Conservation (phyloP, 2,888 invertebrate species). For the Apotomis betuletana region DNA sequence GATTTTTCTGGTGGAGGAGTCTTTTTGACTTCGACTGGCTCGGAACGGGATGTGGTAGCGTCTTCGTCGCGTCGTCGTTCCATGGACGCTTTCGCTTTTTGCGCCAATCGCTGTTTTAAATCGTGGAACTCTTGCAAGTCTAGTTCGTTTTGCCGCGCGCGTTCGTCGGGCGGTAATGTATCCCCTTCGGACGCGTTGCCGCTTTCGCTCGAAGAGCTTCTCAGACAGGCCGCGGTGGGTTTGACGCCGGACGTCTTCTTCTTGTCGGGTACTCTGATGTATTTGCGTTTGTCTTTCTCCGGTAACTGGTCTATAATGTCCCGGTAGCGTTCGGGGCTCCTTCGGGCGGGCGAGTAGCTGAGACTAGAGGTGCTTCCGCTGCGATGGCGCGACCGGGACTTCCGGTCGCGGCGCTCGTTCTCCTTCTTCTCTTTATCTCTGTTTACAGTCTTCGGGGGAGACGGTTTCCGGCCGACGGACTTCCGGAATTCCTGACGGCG, state of each 20-base stretch:
- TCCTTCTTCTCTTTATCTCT: conserved; percentile 50
- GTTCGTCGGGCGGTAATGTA: conserved; percentile 78
- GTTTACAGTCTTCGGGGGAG: conserved; percentile 52
- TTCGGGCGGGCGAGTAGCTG: conserved; percentile 87
- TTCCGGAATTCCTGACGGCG: conserved; percentile 37
- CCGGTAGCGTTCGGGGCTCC: conserved; percentile 87
- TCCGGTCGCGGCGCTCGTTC: conserved; percentile 50
- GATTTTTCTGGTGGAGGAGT: conserved; percentile 33
- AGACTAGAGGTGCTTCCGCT: conserved; percentile 83
- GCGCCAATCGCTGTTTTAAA: conserved; percentile 86
- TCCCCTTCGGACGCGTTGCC: conserved; percentile 83
- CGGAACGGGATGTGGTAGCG: background rate
- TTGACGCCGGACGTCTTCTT: conserved; percentile 62
- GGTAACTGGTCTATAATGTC: conserved; percentile 85
- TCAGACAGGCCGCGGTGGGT: conserved; percentile 80
- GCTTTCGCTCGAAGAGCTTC: conserved; percentile 84
- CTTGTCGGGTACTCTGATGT: conserved; percentile 72
- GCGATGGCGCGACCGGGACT: conserved; percentile 56
- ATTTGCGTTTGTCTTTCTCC: conserved; percentile 81
- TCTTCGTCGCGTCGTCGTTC: conserved; percentile 50
- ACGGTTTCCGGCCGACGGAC: conserved; percentile 48
- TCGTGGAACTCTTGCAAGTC: conserved; percentile 86
- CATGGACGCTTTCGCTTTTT: conserved; percentile 86
- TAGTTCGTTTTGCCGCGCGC: conserved; percentile 81
- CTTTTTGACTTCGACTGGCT: background rate